Percentiles rank a stretch among this genome's conserved stretches.
Evolutionary conservation across 2,888 invertebrate species (phyloP).

Genomic region (Lepidocyrtinus sp.): DNA sequence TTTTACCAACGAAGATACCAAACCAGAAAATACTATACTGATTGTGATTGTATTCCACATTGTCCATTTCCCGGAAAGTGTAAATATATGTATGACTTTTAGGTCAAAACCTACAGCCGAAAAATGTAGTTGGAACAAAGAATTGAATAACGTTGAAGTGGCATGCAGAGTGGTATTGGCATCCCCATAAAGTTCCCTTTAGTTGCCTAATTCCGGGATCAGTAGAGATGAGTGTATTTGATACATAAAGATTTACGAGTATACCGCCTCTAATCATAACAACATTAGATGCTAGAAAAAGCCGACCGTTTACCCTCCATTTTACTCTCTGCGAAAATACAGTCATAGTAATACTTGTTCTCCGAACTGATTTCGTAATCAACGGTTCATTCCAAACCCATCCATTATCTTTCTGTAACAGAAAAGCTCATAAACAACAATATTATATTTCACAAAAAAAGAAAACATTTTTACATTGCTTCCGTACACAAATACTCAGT

Average conservation of each 20-base stretch:
- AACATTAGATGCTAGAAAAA: too few species aligned
- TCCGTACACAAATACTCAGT: too few species aligned
- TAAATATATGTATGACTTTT: too few species aligned
- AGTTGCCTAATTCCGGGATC: background rate
- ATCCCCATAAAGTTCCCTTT: too few species aligned
- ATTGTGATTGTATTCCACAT: constrained; percentile 2
- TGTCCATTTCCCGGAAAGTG: too few species aligned
- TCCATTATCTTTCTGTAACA: constrained; percentile 18
- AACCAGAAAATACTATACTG: too few species aligned
- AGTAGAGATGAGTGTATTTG: constrained; percentile 7
- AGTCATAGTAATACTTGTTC: background rate
- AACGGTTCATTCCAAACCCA: constrained; percentile 38
- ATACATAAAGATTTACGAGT: constrained; percentile 13
- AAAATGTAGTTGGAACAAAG: constrained; percentile 11
- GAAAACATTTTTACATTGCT: background rate
- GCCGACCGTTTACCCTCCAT: too few species aligned
- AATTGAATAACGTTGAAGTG: too few species aligned
- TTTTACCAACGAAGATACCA: background rate
- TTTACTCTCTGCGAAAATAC: background rate
- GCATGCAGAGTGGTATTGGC: too few species aligned
- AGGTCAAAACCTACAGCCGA: constrained; percentile 6
- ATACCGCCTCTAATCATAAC: background rate
- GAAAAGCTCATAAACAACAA: background rate
- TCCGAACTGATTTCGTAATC: constrained; percentile 43
- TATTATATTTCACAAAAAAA: background rate